Evolutionary conservation across 37 sponge, comb jelly and placozoan species (phyloP).

Genomic region (Halisarca cf. caerulea): DNA sequence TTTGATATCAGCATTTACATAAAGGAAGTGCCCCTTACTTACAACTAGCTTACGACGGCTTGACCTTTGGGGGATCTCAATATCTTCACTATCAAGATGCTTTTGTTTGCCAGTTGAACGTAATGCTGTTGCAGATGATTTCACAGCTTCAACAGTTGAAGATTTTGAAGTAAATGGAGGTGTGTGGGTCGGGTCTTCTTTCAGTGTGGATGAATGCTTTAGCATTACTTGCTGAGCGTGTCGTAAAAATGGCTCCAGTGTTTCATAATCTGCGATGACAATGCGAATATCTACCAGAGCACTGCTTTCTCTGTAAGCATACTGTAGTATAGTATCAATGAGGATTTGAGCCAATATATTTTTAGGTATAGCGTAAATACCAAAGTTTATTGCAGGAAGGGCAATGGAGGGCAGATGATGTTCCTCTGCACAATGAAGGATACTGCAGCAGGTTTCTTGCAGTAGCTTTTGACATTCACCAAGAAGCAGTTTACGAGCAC

Average conservation of each 20-base stretch:
- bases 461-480: conserved; percentile 38
- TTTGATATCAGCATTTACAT: conserved; percentile 20
- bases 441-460: conserved; percentile 12
- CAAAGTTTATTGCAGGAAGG: conserved; percentile 71
- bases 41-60: conserved; percentile 13
- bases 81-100: neutral
- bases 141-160: too few relatives aligned
- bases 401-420: conserved; percentile 48
- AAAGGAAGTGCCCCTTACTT: conserved; percentile 1
- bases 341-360: conserved; percentile 24
- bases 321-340: conserved; percentile 33
- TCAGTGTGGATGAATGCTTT: too few relatives aligned
- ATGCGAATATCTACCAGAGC: conserved; percentile 61
- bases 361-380: conserved; percentile 58
- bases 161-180: too few relatives aligned
- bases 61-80: neutral
- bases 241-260: neutral
- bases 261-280: conserved; percentile 56
- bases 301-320: conserved; percentile 12
- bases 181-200: too few relatives aligned
- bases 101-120: too few relatives aligned
- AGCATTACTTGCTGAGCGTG: neutral
- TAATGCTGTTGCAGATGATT: too few relatives aligned
- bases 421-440: conserved; percentile 28
- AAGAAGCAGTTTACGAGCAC: neutral